Conservation (phyloP, 2,113 vertebrate species). For the Gobius niger region DNA sequence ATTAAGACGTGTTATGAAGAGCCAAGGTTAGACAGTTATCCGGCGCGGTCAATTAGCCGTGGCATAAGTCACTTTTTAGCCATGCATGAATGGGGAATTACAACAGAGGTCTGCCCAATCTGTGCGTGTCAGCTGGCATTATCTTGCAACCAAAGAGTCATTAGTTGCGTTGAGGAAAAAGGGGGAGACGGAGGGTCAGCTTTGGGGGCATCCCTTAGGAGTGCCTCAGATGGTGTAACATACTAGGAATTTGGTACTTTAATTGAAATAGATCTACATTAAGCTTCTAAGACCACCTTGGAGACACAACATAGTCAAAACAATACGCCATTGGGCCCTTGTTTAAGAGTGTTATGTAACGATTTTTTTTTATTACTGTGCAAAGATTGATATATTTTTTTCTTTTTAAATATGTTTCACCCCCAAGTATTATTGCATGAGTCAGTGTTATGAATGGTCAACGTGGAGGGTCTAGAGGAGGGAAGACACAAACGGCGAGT, state of each 20-base stretch:
- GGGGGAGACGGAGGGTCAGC: constrained; percentile 49
- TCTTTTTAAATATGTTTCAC: constrained; percentile 6
- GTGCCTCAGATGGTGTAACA: constrained; percentile 28
- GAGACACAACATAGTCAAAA: constrained; percentile 18
- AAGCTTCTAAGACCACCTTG: neutral
- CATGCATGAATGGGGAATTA: constrained; percentile 76
- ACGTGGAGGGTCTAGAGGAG: neutral
- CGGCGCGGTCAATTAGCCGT: constrained; percentile 51
- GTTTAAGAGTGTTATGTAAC: constrained; percentile 31
- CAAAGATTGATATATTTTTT: neutral
- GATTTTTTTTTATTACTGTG: neutral
- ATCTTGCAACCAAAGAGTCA: constrained; percentile 60
- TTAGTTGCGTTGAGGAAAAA: constrained; percentile 39
- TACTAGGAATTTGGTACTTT: constrained; percentile 7
- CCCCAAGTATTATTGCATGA: constrained; percentile 28
- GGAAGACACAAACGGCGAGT: constrained; percentile 18
- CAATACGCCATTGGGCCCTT: constrained; percentile 8
- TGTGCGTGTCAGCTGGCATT: constrained; percentile 71
- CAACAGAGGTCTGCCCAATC: constrained; percentile 66
- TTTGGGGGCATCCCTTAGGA: constrained; percentile 47
- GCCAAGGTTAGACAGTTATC: constrained; percentile 36
- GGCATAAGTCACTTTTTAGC: constrained; percentile 70
- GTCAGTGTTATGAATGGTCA: constrained; percentile 38
- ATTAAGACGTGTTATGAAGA: constrained; percentile 59
- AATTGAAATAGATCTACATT: constrained; percentile 3